Evolutionary conservation across 2,888 invertebrate species (phyloP).

Genomic region (Cantharis flavilabris): DNA sequence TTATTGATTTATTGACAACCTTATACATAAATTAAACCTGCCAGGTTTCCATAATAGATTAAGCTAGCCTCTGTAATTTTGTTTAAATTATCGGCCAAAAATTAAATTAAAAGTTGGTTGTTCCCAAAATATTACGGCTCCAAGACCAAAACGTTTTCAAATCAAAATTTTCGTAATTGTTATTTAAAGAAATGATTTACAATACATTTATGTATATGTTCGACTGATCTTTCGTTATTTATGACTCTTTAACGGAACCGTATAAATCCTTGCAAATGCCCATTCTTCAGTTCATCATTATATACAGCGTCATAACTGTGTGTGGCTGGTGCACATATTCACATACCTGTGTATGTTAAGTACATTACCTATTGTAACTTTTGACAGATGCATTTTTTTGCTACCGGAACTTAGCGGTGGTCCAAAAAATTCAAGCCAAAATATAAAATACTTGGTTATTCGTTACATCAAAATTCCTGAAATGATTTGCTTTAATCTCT

Average conservation of each 20-base stretch:
- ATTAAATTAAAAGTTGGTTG: not conserved
- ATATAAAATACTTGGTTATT: not conserved
- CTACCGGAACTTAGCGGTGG: slow-evolving; percentile 11
- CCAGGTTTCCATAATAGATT: not conserved
- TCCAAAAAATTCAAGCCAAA: not conserved
- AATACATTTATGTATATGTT: not conserved
- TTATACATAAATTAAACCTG: slow-evolving; percentile 19
- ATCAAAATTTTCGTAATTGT: slow-evolving; percentile 6
- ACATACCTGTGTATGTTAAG: slow-evolving; percentile 22
- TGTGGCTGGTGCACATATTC: slow-evolving; percentile 19
- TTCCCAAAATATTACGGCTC: not conserved
- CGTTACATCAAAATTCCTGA: not conserved
- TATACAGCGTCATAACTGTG: slow-evolving; percentile 14
- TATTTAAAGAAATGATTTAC: slow-evolving; percentile 16
- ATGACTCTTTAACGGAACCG: slow-evolving; percentile 18
- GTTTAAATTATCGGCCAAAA: not conserved
- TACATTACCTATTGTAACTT: slow-evolving; percentile 21
- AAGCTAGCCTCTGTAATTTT: not conserved
- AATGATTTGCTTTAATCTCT: not conserved
- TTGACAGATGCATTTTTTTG: slow-evolving; percentile 23
- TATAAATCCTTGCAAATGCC: slow-evolving; percentile 19
- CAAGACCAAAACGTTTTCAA: not conserved
- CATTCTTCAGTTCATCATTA: slow-evolving; percentile 15
- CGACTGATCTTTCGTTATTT: slow-evolving; percentile 13
- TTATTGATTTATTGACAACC: slow-evolving; percentile 42